Percentiles rank a stretch among this genome's conserved stretches.
phyloP scores from a whole-genome alignment of 2,113 vertebrate species.

The Rhinoptilus africanus region DNA sequence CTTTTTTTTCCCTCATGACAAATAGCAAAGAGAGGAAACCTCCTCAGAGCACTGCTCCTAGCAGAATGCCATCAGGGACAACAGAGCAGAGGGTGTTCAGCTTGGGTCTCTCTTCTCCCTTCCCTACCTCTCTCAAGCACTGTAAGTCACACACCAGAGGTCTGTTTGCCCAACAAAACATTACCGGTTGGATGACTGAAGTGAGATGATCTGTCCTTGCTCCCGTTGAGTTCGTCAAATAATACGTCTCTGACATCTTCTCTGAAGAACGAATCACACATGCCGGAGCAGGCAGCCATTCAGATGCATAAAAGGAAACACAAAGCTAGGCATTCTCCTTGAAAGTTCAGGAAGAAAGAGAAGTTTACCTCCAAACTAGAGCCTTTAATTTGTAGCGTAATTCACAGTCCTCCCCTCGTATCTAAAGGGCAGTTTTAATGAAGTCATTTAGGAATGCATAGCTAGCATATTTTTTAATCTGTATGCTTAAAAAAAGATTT shows the following conservation, averaged over 20 bases:
- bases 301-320: neutral
- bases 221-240: neutral
- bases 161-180: neutral
- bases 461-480: neutral
- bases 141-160: accelerated
- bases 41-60: accelerated
- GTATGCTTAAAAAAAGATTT: neutral
- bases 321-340: neutral
- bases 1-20: neutral
- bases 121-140: neutral
- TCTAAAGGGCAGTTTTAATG: neutral
- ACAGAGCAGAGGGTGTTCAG: neutral
- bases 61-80: neutral
- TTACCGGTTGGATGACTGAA: neutral
- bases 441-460: neutral
- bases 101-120: neutral
- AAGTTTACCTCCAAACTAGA: neutral
- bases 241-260: neutral
- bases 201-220: neutral
- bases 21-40: neutral
- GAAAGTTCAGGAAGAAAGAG: neutral
- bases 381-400: neutral
- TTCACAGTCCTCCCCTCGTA: neutral
- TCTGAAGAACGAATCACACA: neutral
- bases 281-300: neutral